Conservation (phyloP, 2,888 invertebrate species). For the Acrobasis repandana region DNA sequence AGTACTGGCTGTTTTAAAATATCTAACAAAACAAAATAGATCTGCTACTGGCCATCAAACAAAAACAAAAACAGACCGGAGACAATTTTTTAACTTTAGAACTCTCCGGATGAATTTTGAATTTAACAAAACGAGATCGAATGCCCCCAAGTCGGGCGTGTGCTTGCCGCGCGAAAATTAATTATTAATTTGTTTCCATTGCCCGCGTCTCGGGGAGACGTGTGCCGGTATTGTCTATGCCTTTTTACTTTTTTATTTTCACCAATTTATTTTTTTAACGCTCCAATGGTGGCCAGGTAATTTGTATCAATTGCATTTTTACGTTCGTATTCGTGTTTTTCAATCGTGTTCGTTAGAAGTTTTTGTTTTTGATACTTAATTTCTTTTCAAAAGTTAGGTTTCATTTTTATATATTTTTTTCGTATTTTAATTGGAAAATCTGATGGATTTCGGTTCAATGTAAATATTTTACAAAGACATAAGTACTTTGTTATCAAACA, state of each 20-base stretch:
- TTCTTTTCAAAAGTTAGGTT: conserved; percentile 10
- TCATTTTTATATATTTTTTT: too few species aligned
- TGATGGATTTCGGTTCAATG: too few species aligned
- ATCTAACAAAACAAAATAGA: conserved; percentile 24
- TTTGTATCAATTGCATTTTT: conserved; percentile 60
- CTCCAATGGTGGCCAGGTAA: conserved; percentile 63
- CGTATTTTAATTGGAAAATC: too few species aligned
- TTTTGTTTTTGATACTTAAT: conserved; percentile 14
- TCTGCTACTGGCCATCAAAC: conserved; percentile 42
- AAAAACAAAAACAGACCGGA: conserved; percentile 42
- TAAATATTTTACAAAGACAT: too few species aligned
- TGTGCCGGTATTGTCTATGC: conserved; percentile 56
- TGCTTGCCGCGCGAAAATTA: conserved; percentile 72
- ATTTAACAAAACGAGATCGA: conserved; percentile 73
- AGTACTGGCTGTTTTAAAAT: conserved; percentile 25
- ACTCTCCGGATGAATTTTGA: conserved; percentile 65
- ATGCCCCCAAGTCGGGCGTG: conserved; percentile 61
- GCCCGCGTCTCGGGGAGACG: conserved; percentile 58
- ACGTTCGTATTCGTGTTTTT: conserved; percentile 16
- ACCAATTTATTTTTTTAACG: conserved; percentile 59
- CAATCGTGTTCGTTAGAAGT: conserved; percentile 14
- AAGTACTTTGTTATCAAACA: neutral
- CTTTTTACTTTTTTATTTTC: conserved; percentile 48
- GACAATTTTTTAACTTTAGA: conserved; percentile 69
- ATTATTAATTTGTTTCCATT: conserved; percentile 78